Conservation (phyloP, 1,140 invertebrate species). For the Drosophila orosa region DNA sequence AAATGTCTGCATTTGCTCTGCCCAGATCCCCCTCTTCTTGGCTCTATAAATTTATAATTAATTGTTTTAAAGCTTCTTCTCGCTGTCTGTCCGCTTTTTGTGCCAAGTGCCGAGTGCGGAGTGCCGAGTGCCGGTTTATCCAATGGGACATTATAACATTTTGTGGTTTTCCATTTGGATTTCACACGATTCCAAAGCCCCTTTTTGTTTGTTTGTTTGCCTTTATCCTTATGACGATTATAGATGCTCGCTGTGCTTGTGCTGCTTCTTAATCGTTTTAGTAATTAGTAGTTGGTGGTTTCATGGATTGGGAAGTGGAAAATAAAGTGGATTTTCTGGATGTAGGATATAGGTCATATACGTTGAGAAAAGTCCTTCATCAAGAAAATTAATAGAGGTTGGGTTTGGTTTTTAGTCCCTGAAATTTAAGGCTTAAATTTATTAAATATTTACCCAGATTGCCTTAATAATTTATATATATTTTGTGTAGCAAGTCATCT, state of each 20-base stretch:
- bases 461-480: background rate
- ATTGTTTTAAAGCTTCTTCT: slow-evolving; percentile 78
- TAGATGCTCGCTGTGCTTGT: slow-evolving; percentile 36
- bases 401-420: background rate
- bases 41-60: slow-evolving; percentile 81
- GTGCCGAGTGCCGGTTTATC: slow-evolving; percentile 19
- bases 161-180: slow-evolving; percentile 68
- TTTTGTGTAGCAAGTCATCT: background rate
- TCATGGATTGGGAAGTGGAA: background rate
- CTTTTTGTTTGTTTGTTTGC: slow-evolving; percentile 23
- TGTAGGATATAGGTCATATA: slow-evolving; percentile 23
- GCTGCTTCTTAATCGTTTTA: slow-evolving; percentile 62
- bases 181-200: slow-evolving; percentile 26
- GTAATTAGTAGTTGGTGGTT: slow-evolving; percentile 63
- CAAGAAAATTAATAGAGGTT: slow-evolving; percentile 3
- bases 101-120: background rate
- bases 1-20: slow-evolving; percentile 66
- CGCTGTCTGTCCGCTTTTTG: slow-evolving; percentile 41
- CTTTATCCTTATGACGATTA: slow-evolving; percentile 44
- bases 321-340: slow-evolving; percentile 8
- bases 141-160: slow-evolving; percentile 63
- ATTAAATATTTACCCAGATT: background rate
- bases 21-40: slow-evolving; percentile 6
- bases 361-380: background rate
- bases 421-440: background rate